These are phyloP conservation scores for Zosterops lateralis DNA, from an alignment of 2,113 vertebrate genomes.

Conservation along the genomic window DNA sequence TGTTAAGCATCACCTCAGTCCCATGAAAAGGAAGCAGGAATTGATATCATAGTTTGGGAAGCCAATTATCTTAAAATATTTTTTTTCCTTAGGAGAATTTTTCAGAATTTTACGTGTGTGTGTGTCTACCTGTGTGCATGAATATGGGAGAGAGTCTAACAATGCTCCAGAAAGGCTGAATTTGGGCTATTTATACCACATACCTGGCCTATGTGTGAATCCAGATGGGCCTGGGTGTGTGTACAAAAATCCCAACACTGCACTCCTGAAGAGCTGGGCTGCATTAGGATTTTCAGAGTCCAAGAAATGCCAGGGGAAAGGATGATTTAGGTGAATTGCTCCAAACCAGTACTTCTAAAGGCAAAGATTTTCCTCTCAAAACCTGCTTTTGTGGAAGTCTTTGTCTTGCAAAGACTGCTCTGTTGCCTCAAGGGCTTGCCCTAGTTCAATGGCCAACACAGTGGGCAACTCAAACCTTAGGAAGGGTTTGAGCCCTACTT, in stretches of 20 bases:
- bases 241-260: not conserved
- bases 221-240: not conserved
- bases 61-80: not conserved
- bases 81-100: not conserved
- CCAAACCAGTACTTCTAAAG: not conserved
- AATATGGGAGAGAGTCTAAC: not conserved
- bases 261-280: not conserved
- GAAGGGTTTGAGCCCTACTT: not conserved
- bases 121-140: not conserved
- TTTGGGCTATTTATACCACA: not conserved
- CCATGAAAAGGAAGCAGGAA: not conserved
- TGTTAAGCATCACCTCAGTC: not conserved
- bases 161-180: accelerated
- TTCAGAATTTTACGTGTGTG: not conserved
- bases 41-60: not conserved
- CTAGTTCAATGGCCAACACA: not conserved
- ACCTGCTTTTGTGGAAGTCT: not conserved
- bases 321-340: not conserved
- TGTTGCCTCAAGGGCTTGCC: not conserved
- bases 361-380: not conserved
- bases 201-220: not conserved
- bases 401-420: not conserved
- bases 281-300: not conserved
- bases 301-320: not conserved
- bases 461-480: not conserved